A percentile compares a stretch with the other conserved stretches of the same genome.
phyloP scores from a whole-genome alignment of 1,140 invertebrate genomes.

The Theocolax elegans region DNA sequence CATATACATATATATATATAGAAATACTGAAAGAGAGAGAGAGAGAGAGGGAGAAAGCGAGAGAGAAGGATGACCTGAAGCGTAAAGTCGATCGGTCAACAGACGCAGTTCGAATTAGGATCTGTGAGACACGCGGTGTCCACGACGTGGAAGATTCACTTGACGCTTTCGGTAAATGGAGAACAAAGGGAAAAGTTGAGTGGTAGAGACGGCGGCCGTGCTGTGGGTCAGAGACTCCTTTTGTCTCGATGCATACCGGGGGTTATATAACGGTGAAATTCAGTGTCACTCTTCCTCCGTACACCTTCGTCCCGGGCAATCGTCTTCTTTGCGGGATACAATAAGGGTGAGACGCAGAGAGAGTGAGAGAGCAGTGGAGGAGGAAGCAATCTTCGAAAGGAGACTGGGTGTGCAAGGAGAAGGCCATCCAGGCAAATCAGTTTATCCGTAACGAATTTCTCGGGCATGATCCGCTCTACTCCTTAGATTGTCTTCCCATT shows the following conservation, averaged over 20 bases:
- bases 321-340: not conserved
- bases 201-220: too few relatives aligned
- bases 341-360: not conserved
- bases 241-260: too few relatives aligned
- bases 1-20: too few relatives aligned
- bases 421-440: conserved; percentile 34
- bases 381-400: conserved; percentile 31
- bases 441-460: conserved; percentile 38
- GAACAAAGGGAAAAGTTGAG: not conserved
- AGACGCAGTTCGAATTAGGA: not conserved
- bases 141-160: conserved; percentile 4
- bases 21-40: too few relatives aligned
- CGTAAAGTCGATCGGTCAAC: not conserved
- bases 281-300: too few relatives aligned
- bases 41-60: not conserved
- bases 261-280: not conserved
- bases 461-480: conserved; percentile 12
- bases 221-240: too few relatives aligned
- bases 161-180: not conserved
- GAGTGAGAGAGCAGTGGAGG: not conserved
- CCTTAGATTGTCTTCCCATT: conserved; percentile 27
- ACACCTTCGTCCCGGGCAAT: not conserved
- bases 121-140: not conserved
- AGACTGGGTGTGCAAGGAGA: not conserved
- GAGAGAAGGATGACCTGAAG: not conserved